Evolutionary conservation across 2,888 invertebrate species (phyloP).

Genomic region (Agrotis exclamationis): DNA sequence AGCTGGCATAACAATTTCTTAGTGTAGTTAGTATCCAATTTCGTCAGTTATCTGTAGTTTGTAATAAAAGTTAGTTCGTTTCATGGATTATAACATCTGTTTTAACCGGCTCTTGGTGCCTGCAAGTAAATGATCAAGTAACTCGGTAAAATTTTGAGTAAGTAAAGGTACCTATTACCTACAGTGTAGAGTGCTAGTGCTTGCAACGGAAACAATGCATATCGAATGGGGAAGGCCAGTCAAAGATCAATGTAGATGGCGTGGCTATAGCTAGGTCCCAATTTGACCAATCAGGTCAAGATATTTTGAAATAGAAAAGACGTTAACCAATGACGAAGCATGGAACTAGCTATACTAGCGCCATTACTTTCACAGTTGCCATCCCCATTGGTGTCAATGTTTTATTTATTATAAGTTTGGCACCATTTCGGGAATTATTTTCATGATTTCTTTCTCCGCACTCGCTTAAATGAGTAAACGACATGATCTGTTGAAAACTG

Average conservation of each 20-base stretch:
- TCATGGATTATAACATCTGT: slow-evolving; percentile 25
- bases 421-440: neutral
- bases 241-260: too few species aligned
- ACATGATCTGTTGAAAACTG: neutral
- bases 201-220: slow-evolving; percentile 19
- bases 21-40: slow-evolving; percentile 18
- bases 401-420: slow-evolving; percentile 23
- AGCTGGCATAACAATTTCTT: slow-evolving; percentile 2
- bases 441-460: neutral
- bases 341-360: too few species aligned
- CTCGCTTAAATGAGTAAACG: slow-evolving; percentile 1
- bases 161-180: slow-evolving; percentile 1
- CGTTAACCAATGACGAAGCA: too few species aligned
- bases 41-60: neutral
- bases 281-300: too few species aligned
- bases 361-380: too few species aligned
- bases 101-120: slow-evolving; percentile 2
- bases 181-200: slow-evolving; percentile 40
- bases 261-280: too few species aligned
- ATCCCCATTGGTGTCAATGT: slow-evolving; percentile 38
- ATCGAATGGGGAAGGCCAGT: too few species aligned
- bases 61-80: slow-evolving; percentile 25
- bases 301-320: too few species aligned
- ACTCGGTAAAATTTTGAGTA: too few species aligned
- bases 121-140: slow-evolving; percentile 43